These are phyloP conservation scores for Kryptolebias marmoratus DNA, from an alignment of 2,113 vertebrate species.

Conservation along the genomic window DNA sequence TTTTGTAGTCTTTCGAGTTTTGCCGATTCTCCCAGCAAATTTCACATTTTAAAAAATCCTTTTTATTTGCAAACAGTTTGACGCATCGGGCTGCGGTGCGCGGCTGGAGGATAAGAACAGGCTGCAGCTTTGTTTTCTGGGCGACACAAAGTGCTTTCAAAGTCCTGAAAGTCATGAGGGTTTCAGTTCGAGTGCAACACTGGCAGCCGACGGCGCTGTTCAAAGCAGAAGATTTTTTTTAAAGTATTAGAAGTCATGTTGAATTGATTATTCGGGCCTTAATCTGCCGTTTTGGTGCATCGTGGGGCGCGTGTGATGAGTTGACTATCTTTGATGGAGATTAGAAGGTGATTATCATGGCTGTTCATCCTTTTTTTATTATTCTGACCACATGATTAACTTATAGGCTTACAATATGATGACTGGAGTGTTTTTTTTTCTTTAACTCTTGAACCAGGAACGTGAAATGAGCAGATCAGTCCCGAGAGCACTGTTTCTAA, in stretches of 20 bases:
- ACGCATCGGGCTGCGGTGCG: not conserved
- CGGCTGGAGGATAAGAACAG: not conserved
- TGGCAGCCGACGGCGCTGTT: not conserved
- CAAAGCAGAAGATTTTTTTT: not conserved
- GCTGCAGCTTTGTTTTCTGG: not conserved
- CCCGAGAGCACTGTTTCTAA: too few species aligned
- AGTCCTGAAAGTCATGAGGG: slow-evolving; percentile 12
- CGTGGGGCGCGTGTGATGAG: not conserved
- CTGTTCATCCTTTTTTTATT: not conserved
- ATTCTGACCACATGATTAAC: not conserved
- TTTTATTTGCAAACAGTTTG: not conserved
- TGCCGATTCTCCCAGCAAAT: too few species aligned
- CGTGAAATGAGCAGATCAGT: too few species aligned
- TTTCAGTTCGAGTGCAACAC: not conserved
- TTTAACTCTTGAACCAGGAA: too few species aligned
- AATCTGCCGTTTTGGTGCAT: not conserved
- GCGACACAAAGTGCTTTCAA: not conserved
- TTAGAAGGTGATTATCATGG: not conserved
- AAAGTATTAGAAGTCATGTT: not conserved
- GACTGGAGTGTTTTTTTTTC: too few species aligned
- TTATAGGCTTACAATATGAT: not conserved
- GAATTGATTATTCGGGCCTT: slow-evolving; percentile 17
- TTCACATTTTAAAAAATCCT: too few species aligned
- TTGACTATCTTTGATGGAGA: not conserved
- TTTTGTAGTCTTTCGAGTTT: not conserved